Evolutionary conservation across 2,113 vertebrate genomes (phyloP).

Genomic region (Haemorhous mexicanus): DNA sequence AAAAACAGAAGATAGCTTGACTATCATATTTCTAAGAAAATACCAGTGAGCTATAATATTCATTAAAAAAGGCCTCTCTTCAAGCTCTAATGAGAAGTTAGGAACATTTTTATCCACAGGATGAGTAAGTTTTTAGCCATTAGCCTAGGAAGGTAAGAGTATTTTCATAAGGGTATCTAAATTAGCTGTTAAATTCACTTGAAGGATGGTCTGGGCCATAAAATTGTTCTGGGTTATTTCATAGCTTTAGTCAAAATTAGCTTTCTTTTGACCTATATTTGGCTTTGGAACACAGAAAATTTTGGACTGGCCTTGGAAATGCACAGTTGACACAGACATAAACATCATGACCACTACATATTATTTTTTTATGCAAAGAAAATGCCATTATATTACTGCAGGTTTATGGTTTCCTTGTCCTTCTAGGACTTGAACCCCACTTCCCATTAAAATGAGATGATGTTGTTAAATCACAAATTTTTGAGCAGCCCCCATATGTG

Average conservation of each 20-base stretch:
- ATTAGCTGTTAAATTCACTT: not conserved
- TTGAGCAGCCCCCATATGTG: fast-evolving
- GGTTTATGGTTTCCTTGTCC: not conserved
- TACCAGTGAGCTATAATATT: not conserved
- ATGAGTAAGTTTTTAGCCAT: not conserved
- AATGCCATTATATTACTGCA: not conserved
- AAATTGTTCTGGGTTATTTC: not conserved
- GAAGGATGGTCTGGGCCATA: not conserved
- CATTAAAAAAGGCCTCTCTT: not conserved
- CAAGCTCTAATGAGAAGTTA: not conserved
- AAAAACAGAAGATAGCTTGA: not conserved
- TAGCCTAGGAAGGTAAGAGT: not conserved
- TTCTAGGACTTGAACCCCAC: not conserved
- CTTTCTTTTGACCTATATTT: not conserved
- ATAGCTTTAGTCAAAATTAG: not conserved
- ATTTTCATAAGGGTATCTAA: not conserved
- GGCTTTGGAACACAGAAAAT: not conserved
- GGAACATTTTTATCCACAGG: not conserved
- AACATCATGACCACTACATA: not conserved
- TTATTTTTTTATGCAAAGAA: not conserved
- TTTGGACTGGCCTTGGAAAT: not conserved
- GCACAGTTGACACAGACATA: not conserved
- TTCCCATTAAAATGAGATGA: not conserved
- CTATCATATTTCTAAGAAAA: not conserved
- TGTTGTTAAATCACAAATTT: not conserved